Conservation (phyloP, 2,888 invertebrate genomes). For the Gerris lacustris region DNA sequence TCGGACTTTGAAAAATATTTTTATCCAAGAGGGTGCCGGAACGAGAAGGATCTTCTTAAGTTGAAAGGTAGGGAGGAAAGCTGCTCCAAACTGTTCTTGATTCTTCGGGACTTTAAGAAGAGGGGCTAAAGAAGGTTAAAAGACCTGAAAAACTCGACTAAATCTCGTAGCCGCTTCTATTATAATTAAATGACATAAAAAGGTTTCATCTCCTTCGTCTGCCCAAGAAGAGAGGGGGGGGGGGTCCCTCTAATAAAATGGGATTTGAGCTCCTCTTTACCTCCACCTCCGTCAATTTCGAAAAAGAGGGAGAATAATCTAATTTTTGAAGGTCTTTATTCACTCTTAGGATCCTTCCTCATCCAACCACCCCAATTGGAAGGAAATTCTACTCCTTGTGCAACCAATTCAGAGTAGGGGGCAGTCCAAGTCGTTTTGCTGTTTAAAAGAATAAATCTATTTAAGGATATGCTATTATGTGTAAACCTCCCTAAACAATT, state of each 20-base stretch:
- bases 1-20: too few relatives aligned
- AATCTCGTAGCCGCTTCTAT: background rate
- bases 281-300: background rate
- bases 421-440: too few relatives aligned
- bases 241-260: background rate
- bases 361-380: too few relatives aligned
- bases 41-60: too few relatives aligned
- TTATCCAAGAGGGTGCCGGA: too few relatives aligned
- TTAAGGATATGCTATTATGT: too few relatives aligned
- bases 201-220: background rate
- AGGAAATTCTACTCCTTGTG: too few relatives aligned
- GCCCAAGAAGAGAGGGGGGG: background rate
- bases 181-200: conserved; percentile 3
- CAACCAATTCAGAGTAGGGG: too few relatives aligned
- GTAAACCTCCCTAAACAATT: too few relatives aligned
- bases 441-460: too few relatives aligned
- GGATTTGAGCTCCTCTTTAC: background rate
- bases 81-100: background rate
- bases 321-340: background rate
- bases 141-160: background rate
- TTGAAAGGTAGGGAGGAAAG: background rate
- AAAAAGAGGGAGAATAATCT: background rate
- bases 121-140: background rate
- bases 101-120: background rate
- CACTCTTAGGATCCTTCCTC: background rate